Evolutionary conservation across 2,888 invertebrate species (phyloP).

Genomic region (Apamea monoglypha): DNA sequence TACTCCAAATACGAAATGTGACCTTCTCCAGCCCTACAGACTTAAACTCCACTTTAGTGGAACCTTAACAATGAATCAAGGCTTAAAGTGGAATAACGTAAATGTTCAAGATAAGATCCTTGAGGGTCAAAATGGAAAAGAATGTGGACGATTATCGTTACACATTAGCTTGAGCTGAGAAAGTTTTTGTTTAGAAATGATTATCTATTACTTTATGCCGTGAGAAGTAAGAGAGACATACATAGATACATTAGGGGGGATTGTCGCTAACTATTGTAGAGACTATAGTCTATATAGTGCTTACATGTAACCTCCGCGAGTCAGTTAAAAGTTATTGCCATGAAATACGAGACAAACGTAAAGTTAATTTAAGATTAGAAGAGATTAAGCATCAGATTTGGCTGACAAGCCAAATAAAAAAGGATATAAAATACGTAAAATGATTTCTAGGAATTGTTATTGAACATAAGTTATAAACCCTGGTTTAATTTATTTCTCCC

Average conservation of each 20-base stretch:
- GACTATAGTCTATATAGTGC: no score
- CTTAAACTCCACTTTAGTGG: slow-evolving; percentile 47
- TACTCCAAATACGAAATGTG: not conserved
- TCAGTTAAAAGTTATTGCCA: no score
- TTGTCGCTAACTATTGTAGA: no score
- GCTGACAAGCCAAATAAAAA: no score
- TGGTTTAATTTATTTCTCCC: no score
- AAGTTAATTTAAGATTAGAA: no score
- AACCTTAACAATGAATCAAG: slow-evolving; percentile 50
- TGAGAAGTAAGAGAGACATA: not conserved
- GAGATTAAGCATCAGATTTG: no score
- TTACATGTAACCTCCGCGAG: no score
- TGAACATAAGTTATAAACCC: no score
- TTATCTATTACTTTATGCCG: not conserved
- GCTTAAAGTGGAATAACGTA: slow-evolving; percentile 36
- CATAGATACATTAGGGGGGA: not conserved
- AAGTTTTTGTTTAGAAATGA: not conserved
- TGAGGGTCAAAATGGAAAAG: slow-evolving; percentile 41
- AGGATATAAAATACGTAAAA: no score
- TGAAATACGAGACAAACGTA: no score
- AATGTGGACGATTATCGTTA: slow-evolving; percentile 26
- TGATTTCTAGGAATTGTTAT: no score
- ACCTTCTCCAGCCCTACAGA: slow-evolving; percentile 24
- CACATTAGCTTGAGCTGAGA: not conserved
- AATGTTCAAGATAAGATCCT: slow-evolving; percentile 42